Base-by-base conservation (phyloP, 2,888 invertebrate species). In the Xanthorhoe designata region DNA sequence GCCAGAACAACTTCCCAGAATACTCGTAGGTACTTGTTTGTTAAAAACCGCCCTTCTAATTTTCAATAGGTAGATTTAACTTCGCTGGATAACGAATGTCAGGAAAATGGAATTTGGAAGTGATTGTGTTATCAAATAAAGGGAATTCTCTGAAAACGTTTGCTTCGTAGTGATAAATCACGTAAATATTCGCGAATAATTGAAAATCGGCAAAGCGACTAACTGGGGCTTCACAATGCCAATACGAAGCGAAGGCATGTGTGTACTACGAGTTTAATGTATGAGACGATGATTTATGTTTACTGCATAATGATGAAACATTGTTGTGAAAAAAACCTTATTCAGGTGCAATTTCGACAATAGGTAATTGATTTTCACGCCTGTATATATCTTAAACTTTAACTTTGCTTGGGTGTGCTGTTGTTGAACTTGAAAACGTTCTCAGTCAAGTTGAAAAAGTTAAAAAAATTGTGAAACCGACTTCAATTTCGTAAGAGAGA, bases 141-240 rank as follows among this genome's bases (percentile, higher is more conserved):
- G 51, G 59, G 17, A 51, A 60, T 61, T 47, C 53, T 50, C 63
- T 56, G 53, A 66, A 66, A 64, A 66, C 53, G 49, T 64, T 42
- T 47, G 24, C 57, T 13, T 61, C 47, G 38, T 61, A 52, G 50
- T 64, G 64, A 71, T 69, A 68, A 70, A 73, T 70, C 64, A 50
- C 38, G 35, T 24, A 38, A 62, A 64, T 61, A 51, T 70, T 52
- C 61, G 58, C 61, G 58, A 55, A 55, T 64, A 67, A 51, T 72
- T 65, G 66, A 72, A 71, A 76, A 51, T 68, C 74, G 68, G 59
- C 63, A 71, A 72, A 35, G 69, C 73, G 68, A n/a, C 54, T 65
- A 66, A 66, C 45, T 49, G 57, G 17, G 49, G 29, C 15, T 47
- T 62, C 18, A 53, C 35, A 52, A 51, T 51, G 18, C 50, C 50